Percentiles rank a stretch among this genome's conserved stretches.
Evolutionary conservation across 2,797 vertebrate genomes (phyloP).

Genomic region (Triplophysa bombifrons): DNA sequence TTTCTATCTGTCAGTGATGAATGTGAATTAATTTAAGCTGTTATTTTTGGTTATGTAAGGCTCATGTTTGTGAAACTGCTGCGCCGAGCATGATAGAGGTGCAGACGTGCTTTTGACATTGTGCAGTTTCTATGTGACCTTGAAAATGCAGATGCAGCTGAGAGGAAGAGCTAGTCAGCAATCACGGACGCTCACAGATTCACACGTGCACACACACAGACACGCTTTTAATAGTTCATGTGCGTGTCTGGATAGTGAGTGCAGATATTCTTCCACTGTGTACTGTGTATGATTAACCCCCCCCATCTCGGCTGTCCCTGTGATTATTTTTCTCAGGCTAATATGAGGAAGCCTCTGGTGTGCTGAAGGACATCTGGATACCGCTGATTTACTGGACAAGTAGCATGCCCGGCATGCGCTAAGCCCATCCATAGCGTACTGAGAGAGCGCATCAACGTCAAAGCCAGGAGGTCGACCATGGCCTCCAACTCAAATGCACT

Average conservation of each 20-base stretch:
- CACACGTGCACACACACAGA: background rate
- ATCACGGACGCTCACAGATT: constrained; percentile 3
- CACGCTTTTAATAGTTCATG: background rate
- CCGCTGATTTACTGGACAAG: constrained; percentile 55
- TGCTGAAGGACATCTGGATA: constrained; percentile 69
- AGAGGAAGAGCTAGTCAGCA: constrained; percentile 50
- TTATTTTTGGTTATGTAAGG: constrained; percentile 26
- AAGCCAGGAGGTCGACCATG: constrained; percentile 46
- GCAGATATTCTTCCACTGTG: background rate
- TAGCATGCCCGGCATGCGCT: constrained; percentile 62
- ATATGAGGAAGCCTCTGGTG: constrained; percentile 77
- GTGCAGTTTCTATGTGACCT: constrained; percentile 57
- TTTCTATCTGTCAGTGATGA: background rate
- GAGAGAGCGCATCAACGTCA: constrained; percentile 14
- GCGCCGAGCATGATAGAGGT: constrained; percentile 11
- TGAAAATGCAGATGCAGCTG: constrained; percentile 50
- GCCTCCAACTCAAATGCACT: constrained; percentile 22
- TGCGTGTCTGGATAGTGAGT: background rate
- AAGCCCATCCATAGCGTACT: constrained; percentile 50
- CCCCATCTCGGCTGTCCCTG: background rate
- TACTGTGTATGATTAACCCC: constrained; percentile 2
- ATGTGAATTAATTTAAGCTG: background rate
- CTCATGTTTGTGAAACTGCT: constrained; percentile 22
- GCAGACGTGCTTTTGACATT: constrained; percentile 47
- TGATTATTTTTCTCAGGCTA: constrained; percentile 63